Conservation (phyloP, 2,113 vertebrate species). For the cat (Felis catus) region F.catus_Fca126_mat1.0 CM031417.1:20659501-20660000, state of each 20-base stretch:
- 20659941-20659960: background rate
- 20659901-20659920: fast-evolving
- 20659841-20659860: background rate
- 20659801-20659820: background rate
- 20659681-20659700: background rate
- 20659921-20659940: background rate
- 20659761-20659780: background rate
- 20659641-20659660: background rate
- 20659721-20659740: too few species aligned
- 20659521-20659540: background rate
- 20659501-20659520: background rate
- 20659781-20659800: background rate
- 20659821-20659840: background rate
- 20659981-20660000: background rate
- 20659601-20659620: background rate
- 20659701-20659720: background rate
- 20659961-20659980: background rate
- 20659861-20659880: background rate
- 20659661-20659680: background rate
- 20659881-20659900: background rate
- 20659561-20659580: background rate
- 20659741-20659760: background rate
- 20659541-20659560: background rate
- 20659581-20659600: background rate
- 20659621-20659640: background rate